These are phyloP conservation scores for Balearica regulorum DNA, from an alignment of 2,797 vertebrate species.

Conservation along the genomic window DNA sequence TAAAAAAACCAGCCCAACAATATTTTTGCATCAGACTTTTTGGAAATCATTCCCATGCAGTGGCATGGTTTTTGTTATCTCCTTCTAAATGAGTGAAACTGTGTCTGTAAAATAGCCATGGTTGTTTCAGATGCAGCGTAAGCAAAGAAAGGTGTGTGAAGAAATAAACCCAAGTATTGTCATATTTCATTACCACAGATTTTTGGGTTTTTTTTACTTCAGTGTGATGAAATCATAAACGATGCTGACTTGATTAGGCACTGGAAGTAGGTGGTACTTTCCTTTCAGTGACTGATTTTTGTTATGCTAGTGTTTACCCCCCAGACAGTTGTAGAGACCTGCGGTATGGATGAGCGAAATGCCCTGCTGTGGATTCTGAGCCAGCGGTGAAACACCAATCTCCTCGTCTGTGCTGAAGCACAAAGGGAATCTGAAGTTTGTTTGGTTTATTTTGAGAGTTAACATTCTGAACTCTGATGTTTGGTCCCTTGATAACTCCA, in stretches of 20 bases:
- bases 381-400: not conserved
- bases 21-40: not conserved
- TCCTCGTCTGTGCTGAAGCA: not conserved
- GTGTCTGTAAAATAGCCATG: not conserved
- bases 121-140: not conserved
- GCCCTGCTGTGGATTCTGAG: not conserved
- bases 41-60: not conserved
- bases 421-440: not conserved
- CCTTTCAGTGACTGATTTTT: not conserved
- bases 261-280: not conserved
- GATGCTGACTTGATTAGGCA: not conserved
- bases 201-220: not conserved
- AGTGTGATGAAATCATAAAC: not conserved
- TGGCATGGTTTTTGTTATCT: not conserved
- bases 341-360: not conserved
- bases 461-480: not conserved
- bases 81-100: not conserved
- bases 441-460: not conserved
- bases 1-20: not conserved
- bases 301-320: not conserved
- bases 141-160: not conserved
- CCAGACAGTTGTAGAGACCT: not conserved
- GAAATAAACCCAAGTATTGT: not conserved
- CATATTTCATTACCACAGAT: not conserved
- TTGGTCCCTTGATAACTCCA: not conserved